Base-by-base conservation (phyloP, 2,113 vertebrate genomes). In the Phoenicopterus ruber region DNA sequence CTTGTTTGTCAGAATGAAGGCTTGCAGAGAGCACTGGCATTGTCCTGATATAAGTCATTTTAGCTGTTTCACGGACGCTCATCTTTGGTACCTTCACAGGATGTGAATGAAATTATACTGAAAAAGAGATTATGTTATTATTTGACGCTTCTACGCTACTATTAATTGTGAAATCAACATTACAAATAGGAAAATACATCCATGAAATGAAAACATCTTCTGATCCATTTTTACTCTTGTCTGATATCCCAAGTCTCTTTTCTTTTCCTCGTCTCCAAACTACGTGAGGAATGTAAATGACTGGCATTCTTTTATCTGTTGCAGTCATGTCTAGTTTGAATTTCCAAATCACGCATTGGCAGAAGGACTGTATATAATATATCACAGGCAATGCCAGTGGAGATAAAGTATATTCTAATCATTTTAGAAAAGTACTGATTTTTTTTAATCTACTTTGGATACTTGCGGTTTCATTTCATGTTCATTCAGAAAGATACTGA, bases 151-250 rank as follows among this genome's bases (percentile, higher is more conserved):
- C 17, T 93, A 90, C 9, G 25, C 21, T 26, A 17, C 21, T 59
- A 36, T 65, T 74, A 87, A 91, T 93, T 71, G 42, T 81, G 69
- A 95, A 97, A 86, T 93, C 63, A 67, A 82, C 13, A 52, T 46
- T 90, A 72, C n/a, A 93, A 94, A 82, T 57, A 86, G 31, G 26
- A 44, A 73, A 94, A 61, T 49, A 36, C 6, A 73, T 20, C 15
- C 54, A 72, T 92, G 26, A 97, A 88, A 81, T 94, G 21, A 93
- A 94, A 96, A 89, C 34, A 24, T 85, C 69, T 97, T 90, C 61
- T 50, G 83, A 77, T 65, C 22, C 11, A 44, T 66, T 96, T 94
- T 96, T 77, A 65, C 17, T 86, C 40, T 44, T 84, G 4, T 61
- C 44, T 85, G 46, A 69, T 80, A 82, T 66, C 50, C 2, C 0